These are phyloP conservation scores for Hemistola chrysoprasaria DNA, from an alignment of 2,888 invertebrate species.

Conservation along the genomic window DNA sequence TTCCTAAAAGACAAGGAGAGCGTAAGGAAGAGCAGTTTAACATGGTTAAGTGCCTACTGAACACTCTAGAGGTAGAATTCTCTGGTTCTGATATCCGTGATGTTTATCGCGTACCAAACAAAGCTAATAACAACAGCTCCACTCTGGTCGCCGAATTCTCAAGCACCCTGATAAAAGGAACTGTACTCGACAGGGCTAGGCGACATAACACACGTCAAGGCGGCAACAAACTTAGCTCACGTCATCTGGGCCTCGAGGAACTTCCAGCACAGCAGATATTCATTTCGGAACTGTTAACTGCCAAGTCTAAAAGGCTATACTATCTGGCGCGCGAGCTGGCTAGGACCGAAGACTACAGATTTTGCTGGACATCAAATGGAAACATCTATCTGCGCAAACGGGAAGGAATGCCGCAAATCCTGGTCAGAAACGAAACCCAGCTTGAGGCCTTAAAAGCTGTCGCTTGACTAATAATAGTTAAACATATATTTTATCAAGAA, in stretches of 20 bases:
- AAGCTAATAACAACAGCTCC: not conserved
- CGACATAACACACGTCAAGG: not conserved
- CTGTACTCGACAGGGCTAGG: not conserved
- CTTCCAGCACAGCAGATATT: not conserved
- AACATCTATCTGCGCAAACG: slow-evolving; percentile 1
- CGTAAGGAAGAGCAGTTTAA: not conserved
- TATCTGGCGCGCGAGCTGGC: slow-evolving; percentile 1
- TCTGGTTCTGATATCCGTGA: not conserved
- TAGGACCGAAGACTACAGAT: not conserved
- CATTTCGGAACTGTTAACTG: not conserved
- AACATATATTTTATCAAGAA: too few species aligned
- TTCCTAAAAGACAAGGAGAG: not conserved
- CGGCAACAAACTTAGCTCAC: not conserved
- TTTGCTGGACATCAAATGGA: slow-evolving; percentile 3
- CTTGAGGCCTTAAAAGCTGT: not conserved
- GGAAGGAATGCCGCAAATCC: not conserved
- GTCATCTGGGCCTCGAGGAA: not conserved
- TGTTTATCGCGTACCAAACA: not conserved
- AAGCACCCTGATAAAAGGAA: not conserved
- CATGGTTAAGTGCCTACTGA: not conserved
- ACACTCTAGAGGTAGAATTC: not conserved
- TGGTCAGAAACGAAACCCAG: slow-evolving; percentile 3
- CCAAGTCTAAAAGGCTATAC: not conserved
- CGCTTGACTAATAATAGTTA: too few species aligned
- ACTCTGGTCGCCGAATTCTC: not conserved